Evolutionary conservation across 2,113 vertebrate genomes (phyloP), one percentile per base, ranked within the genome.

Genomic region (Chauna torquata): DNA sequence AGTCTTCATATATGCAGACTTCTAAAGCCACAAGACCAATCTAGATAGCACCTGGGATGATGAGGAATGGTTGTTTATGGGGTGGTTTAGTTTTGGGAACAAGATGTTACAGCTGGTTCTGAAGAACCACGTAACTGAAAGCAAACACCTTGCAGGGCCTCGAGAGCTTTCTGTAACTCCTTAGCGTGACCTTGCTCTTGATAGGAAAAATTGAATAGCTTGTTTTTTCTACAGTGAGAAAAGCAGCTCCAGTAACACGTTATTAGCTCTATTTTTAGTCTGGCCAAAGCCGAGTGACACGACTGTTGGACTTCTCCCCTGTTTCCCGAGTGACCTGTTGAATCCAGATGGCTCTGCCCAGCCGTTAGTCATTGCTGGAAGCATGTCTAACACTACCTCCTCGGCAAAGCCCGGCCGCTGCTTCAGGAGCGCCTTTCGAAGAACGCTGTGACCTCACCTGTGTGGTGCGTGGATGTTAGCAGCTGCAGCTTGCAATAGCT

Each of bases 241-340:
- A 36, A 74, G 72, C 66, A 86, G 69, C 62, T 90, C 82, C 47
- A 66, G 61, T 32, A 45, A 64, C 12, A 36, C 34, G n/a, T 59
- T 64, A 6, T 72, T 59, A 36, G 45, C 5, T 79, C 72, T 90
- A 6, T 74, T 94, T 96, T 95, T 88, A 86, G 87, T 62, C 52
- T 90, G 87, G 82, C 77, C 62, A 52, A 72, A 89, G 90, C 62
- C 4, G 8, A 79, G 62, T 81, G 84, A 81, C 57, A 81, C 27
- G 49, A 22, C 61, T 90, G 84, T 84, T 95, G 86, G 83, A 86
- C 84, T 85, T 92, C 89, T 82, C 69, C 40, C 58, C 58, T 52
- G 65, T 83, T 78, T 93, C 70, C 77, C 10, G 0, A 81, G 82
- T 44, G 90, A 88, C 82, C 80, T 49, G 30, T 62, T 65, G 59